A percentile compares a stretch with the other conserved stretches of the same genome.
These are phyloP conservation scores for Psylliodes chrysocephalus DNA, from an alignment of 2,888 invertebrate species.

Conservation along the genomic window DNA sequence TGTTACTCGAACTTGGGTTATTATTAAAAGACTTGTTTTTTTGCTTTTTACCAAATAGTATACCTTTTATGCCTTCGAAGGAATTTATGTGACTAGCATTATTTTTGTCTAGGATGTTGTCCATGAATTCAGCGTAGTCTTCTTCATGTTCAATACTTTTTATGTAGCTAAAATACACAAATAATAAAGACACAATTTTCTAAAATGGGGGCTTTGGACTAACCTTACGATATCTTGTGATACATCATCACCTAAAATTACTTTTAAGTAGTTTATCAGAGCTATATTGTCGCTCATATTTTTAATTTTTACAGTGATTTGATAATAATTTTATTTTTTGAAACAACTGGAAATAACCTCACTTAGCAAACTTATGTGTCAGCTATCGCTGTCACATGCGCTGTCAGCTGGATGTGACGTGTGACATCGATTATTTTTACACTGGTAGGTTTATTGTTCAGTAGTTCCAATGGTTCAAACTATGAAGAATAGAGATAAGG, in stretches of 20 bases:
- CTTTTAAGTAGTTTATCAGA: conserved; percentile 72
- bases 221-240: conserved; percentile 71
- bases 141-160: conserved; percentile 74
- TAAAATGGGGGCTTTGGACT: conserved; percentile 12
- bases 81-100: conserved; percentile 76
- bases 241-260: conserved; percentile 74
- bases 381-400: no score
- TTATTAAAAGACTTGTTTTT: conserved; percentile 12
- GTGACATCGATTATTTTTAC: no score
- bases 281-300: conserved; percentile 60
- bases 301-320: no score
- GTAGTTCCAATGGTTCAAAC: no score
- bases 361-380: no score
- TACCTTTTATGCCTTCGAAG: conserved; percentile 61
- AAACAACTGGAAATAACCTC: no score
- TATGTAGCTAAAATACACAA: conserved; percentile 72
- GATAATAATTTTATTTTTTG: no score
- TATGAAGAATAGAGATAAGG: no score
- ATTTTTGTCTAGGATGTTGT: conserved; percentile 76
- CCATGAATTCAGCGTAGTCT: conserved; percentile 83
- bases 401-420: no score
- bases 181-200: background rate
- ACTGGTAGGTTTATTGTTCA: no score
- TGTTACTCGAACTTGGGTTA: conserved; percentile 9
- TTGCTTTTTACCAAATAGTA: conserved; percentile 54